phyloP scores from a whole-genome alignment of 2,113 vertebrate genomes.

The Eclectus roratus region DNA sequence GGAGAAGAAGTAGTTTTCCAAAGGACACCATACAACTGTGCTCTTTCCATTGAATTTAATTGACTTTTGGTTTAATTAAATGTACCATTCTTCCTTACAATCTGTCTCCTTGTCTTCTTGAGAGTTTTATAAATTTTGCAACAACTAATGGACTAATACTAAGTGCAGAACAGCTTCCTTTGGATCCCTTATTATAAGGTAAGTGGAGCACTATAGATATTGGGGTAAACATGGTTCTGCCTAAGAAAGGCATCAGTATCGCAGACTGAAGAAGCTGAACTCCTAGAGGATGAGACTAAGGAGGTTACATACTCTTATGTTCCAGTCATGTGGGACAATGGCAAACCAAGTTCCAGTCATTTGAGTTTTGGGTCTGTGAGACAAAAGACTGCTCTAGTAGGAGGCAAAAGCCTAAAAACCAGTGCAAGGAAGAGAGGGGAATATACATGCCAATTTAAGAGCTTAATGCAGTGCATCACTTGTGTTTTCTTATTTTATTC shows the following conservation, averaged over 20 bases:
- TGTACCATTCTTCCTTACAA: background rate
- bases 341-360: background rate
- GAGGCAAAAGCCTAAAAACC: background rate
- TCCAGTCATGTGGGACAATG: background rate
- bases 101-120: background rate
- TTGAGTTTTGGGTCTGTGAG: background rate
- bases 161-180: background rate
- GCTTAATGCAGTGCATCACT: background rate
- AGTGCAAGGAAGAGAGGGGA: too few relatives aligned
- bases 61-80: background rate
- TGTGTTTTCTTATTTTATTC: background rate
- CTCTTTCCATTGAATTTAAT: background rate
- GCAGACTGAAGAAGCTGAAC: background rate
- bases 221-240: background rate
- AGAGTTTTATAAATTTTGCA: background rate
- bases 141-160: background rate
- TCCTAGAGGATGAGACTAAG: background rate
- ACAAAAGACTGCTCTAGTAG: background rate
- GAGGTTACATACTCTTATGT: background rate
- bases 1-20: background rate
- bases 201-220: background rate
- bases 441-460: background rate
- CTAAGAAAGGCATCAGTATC: background rate
- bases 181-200: background rate
- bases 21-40: background rate